Evolutionary conservation across 2,888 invertebrate species (phyloP), one percentile per base, ranked within the genome.

Genomic region (Macaria notata): DNA sequence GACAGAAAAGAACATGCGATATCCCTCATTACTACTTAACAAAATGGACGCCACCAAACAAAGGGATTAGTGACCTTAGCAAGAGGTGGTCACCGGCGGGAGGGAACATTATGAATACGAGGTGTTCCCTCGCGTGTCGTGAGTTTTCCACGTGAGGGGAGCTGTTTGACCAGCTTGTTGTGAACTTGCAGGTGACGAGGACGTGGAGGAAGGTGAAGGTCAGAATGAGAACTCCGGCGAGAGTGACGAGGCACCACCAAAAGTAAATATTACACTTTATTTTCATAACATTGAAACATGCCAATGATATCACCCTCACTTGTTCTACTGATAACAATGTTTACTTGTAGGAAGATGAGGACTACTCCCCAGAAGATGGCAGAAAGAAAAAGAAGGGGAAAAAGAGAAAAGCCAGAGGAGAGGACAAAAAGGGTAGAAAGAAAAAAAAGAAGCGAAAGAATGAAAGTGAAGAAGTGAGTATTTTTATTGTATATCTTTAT

Each of bases 391-490:
- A 98, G 79, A 98, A 98, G 75, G 98, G 97, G 31, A 98, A 98
- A 84, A 98, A 98, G 81, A 94, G 98, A 77, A 98, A 98, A 92
- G 96, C 95, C 53, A 94, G 95, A 72, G 96, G 97, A 72, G 98
- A 98, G 81, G 96, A 96, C 57, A 97, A 97, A 83, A 98, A 97
- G 78, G 97, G 97, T 68, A 97, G 97, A 83, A 97, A 97, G 88
- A 97, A 97, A 89, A 98, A 98, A 94, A 98, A 97, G 92, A 97
- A 97, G 93, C 95, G 96, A 84, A 97, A 97, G 93, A 96, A 97
- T 87, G 97, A 97, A 69, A 97, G 97, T 84, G 96, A 95, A 75
- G 97, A 97, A 92, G 92, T 89, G 62, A 79, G 83, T 79, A 50
- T 41, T 19, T 19, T 19, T 8, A 8, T n/a, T 41, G 4, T 41